Base-by-base conservation (phyloP, 53 echinoderm and acorn worm species). In the Actinopyga echinites region DNA sequence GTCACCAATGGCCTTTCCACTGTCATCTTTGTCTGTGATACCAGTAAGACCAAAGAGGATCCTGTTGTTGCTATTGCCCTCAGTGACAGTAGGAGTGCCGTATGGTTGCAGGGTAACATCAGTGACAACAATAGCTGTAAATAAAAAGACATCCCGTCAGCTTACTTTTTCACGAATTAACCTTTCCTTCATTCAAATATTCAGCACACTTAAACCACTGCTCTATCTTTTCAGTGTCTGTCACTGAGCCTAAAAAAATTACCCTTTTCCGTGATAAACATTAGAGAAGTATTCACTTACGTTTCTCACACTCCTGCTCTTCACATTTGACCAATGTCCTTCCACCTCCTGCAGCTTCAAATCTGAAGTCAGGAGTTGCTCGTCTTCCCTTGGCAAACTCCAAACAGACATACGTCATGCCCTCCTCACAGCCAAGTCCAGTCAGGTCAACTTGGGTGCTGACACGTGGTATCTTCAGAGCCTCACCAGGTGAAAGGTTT, bases 311-410 rank as follows among this genome's bases (percentile, higher is more conserved):
- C 22, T 89, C 85, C 82, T 91, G 92, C 31, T 89, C 88, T 68
- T 92, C 87, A 44, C 95, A 95, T 57, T 85, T 95, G 85, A 90
- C 66, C 31, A 95, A 87, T 6, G 57, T 65, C 45, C 80, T 78
- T 22, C 64, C 85, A 3, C 89, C 89, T 11, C 85, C 81, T 26
- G 78, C 20, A 20, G 84, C 57, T 59, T 85, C 80, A 87, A 86
- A 91, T 82, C 82, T 87, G 69, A 95, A 95, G 75, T 95, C 93
- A 10, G 95, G 95, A 26, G 30, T 32, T 23, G 95, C 91, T 57
- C 83, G 83, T n/a, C 84, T 35, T 26, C 93, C 95, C 74, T 95
- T 95, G 49, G 93, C 79, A 56, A 95, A 93, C 80, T 95, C 95
- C 62, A 95, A 69, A 77, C 95, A 95, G 84, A 93, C 89, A 80